Conservation (phyloP, 2,113 vertebrate genomes). For the Ageneiosus marmoratus region DNA sequence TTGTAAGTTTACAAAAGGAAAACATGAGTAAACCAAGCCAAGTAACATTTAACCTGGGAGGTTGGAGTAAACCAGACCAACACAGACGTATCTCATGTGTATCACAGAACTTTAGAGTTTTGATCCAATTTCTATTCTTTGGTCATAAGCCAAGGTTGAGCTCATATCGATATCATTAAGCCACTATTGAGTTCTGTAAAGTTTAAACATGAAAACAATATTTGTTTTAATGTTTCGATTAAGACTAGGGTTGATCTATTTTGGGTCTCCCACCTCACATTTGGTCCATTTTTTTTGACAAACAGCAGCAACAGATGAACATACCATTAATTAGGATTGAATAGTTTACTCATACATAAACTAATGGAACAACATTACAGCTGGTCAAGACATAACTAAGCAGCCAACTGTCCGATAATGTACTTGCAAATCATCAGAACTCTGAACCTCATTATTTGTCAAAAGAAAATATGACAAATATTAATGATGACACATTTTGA, state of each 20-base stretch:
- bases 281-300: neutral
- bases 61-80: no score
- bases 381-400: neutral
- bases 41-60: no score
- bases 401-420: neutral
- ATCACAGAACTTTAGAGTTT: neutral
- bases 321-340: neutral
- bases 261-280: neutral
- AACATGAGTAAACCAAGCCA: no score
- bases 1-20: no score
- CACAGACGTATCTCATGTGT: neutral
- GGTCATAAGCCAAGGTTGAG: neutral
- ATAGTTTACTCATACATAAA: neutral
- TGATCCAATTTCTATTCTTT: neutral
- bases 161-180: neutral
- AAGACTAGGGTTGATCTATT: neutral
- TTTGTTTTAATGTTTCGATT: neutral
- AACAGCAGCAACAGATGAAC: neutral
- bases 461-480: neutral
- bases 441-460: neutral
- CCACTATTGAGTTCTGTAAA: neutral
- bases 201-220: neutral
- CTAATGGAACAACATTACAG: neutral
- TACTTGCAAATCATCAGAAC: neutral
- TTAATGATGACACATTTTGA: no score